Conservation (phyloP, 2,888 invertebrate genomes). For the Branchellion lobata region DNA sequence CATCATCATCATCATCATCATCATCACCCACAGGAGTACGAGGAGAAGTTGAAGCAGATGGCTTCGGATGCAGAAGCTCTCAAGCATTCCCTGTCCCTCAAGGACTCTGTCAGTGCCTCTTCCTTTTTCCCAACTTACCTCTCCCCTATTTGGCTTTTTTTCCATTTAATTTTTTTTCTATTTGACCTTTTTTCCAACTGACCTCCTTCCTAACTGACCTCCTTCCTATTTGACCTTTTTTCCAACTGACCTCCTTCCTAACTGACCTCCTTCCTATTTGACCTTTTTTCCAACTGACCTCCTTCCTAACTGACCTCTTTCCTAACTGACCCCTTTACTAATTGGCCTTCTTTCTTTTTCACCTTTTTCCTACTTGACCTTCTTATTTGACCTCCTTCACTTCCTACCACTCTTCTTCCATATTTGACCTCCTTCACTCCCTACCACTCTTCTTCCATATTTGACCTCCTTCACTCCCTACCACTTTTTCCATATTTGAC, state of each 20-base stretch:
- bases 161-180: too few species aligned
- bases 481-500: not conserved
- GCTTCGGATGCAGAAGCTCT: conserved; percentile 23
- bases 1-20: too few species aligned
- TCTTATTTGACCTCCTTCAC: not conserved
- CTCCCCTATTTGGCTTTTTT: too few species aligned
- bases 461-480: not conserved
- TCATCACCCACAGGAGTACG: not conserved
- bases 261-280: too few species aligned
- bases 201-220: too few species aligned
- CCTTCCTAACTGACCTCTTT: too few species aligned
- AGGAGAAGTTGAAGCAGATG: conserved; percentile 10
- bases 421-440: not conserved
- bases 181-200: too few species aligned
- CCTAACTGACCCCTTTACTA: too few species aligned
- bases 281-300: too few species aligned
- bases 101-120: not conserved
- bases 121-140: not conserved
- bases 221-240: too few species aligned
- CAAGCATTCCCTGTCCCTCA: not conserved
- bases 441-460: not conserved
- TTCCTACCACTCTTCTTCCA: not conserved
- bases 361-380: not conserved
- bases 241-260: too few species aligned
- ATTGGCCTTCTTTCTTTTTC: not conserved